Conservation (phyloP, 2,888 invertebrate genomes). For the Chalcis sispes region DNA sequence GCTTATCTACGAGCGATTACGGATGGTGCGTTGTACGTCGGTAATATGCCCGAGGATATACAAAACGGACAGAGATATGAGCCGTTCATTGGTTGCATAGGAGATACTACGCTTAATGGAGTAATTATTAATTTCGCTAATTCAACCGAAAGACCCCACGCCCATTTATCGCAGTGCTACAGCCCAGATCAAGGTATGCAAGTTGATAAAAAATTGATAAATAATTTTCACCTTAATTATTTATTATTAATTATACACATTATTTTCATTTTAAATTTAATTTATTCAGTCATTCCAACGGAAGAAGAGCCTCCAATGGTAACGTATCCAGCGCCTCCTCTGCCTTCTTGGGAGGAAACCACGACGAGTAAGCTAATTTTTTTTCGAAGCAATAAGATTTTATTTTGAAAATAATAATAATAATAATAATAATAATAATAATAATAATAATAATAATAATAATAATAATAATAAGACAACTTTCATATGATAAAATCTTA, state of each 20-base stretch:
- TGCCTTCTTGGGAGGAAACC: constrained; percentile 19
- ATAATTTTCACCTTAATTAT: neutral
- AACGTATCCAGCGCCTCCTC: constrained; percentile 32
- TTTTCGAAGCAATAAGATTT: too few species aligned
- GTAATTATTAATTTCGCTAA: constrained; percentile 87
- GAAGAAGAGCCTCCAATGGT: constrained; percentile 16
- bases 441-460: too few species aligned
- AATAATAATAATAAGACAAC: too few species aligned
- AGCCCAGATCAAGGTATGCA: constrained; percentile 40
- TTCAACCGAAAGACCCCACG: constrained; percentile 79
- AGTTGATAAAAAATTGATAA: constrained; percentile 53
- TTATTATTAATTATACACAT: neutral
- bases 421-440: too few species aligned
- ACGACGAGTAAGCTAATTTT: constrained; percentile 36
- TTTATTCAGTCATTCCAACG: neutral
- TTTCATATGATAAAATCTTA: neutral
- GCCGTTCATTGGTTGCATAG: constrained; percentile 93
- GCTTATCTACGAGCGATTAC: constrained; percentile 81
- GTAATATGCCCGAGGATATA: constrained; percentile 84
- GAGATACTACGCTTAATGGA: constrained; percentile 93
- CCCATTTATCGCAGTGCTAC: constrained; percentile 81
- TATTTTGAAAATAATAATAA: neutral
- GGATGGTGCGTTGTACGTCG: constrained; percentile 88
- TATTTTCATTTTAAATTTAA: neutral
- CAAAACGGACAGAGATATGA: constrained; percentile 69